phyloP scores from a whole-genome alignment of 2,113 vertebrate species.

The Xyrauchen texanus region DNA sequence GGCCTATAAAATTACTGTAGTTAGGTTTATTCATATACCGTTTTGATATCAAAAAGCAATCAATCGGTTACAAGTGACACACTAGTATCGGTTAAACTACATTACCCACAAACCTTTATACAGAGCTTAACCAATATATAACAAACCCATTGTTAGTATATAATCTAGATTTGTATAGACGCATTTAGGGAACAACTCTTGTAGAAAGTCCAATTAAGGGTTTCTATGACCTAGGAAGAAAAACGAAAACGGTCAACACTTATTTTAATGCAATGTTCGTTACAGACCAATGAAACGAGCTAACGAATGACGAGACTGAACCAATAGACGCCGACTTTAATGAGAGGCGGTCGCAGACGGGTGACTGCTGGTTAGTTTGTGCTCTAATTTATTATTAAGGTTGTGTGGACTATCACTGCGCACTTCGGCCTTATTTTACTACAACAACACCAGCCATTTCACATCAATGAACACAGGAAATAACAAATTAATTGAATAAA shows the following conservation, averaged over 20 bases:
- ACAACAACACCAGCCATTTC: constrained; percentile 48
- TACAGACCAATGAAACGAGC: constrained; percentile 64
- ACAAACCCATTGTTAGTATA: background rate
- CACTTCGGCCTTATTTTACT: constrained; percentile 59
- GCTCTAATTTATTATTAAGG: constrained; percentile 81
- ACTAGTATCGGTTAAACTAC: constrained; percentile 57
- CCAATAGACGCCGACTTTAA: constrained; percentile 70
- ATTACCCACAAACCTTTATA: constrained; percentile 65
- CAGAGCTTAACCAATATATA: background rate
- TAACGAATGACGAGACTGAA: constrained; percentile 6
- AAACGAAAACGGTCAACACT: background rate
- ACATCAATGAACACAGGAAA: constrained; percentile 56
- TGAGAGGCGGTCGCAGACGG: constrained; percentile 73
- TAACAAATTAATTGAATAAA: constrained; percentile 26
- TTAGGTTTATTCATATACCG: background rate
- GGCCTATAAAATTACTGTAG: background rate
- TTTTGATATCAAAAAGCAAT: background rate
- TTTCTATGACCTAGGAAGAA: background rate
- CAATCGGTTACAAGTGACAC: background rate
- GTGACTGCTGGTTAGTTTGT: constrained; percentile 77
- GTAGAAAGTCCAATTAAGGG: too few relatives aligned
- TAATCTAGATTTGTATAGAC: fast-evolving
- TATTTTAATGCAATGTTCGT: constrained; percentile 36
- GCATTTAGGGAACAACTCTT: too few relatives aligned
- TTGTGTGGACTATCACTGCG: constrained; percentile 82